Evolutionary conservation across 2,888 invertebrate genomes (phyloP).

Genomic region (Empis livida): DNA sequence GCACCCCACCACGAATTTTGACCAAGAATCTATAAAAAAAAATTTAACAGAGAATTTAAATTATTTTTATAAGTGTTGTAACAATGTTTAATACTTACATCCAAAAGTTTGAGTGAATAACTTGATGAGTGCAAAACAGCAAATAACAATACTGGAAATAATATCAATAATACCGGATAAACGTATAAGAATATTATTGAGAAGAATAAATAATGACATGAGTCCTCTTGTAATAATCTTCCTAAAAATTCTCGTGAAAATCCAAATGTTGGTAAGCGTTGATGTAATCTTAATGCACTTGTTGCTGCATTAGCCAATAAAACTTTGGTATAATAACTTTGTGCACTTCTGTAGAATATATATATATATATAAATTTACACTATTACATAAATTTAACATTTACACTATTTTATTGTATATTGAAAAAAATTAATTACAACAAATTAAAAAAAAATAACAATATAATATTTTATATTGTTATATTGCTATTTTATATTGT

Average conservation of each 20-base stretch:
- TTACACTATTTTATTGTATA: too few species aligned
- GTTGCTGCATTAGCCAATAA: constrained; percentile 88
- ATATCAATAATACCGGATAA: constrained; percentile 74
- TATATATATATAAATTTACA: constrained; percentile 4
- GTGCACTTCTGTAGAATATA: constrained; percentile 47
- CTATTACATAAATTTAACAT: too few species aligned
- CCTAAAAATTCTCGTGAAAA: constrained; percentile 73
- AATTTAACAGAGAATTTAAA: not conserved
- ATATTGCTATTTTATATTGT: too few species aligned
- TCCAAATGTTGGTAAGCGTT: constrained; percentile 74
- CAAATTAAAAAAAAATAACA: too few species aligned
- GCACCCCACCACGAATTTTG: constrained; percentile 85
- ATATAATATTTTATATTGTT: too few species aligned
- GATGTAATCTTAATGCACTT: constrained; percentile 88
- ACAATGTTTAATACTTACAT: constrained; percentile 59
- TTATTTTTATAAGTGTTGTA: not conserved
- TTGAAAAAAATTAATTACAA: too few species aligned
- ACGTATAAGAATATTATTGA: constrained; percentile 89
- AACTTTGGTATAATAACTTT: constrained; percentile 81
- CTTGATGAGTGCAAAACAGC: constrained; percentile 85
- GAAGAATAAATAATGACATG: constrained; percentile 93
- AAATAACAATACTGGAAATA: constrained; percentile 84
- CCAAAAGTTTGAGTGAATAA: constrained; percentile 77
- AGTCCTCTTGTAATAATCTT: constrained; percentile 73
- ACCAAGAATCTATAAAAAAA: constrained; percentile 58